A percentile compares a stretch with the other conserved stretches of the same genome.
Conservation (phyloP, 2,888 invertebrate species). For the Epistrophe eligans region DNA sequence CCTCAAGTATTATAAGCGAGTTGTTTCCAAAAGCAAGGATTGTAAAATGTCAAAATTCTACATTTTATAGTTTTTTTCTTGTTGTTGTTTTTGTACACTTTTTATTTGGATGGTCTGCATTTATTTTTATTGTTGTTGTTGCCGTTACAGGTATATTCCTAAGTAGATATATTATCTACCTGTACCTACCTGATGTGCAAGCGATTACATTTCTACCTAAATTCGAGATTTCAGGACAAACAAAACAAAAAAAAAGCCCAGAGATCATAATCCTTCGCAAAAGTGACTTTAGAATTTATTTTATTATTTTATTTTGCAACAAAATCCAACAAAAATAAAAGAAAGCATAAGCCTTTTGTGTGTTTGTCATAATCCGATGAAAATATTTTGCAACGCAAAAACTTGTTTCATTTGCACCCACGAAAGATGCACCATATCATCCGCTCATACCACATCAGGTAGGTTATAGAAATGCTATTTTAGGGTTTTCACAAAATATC, state of each 20-base stretch:
- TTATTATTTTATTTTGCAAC: constrained; percentile 75
- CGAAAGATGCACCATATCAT: background rate
- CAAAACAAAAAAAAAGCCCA: constrained; percentile 16
- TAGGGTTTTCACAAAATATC: constrained; percentile 2
- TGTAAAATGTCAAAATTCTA: constrained; percentile 71
- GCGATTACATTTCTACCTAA: constrained; percentile 59
- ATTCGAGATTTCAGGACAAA: constrained; percentile 32
- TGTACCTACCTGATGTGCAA: constrained; percentile 31
- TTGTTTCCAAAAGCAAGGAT: constrained; percentile 43
- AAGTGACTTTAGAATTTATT: constrained; percentile 70
- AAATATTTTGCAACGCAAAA: constrained; percentile 70
- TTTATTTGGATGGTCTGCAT: constrained; percentile 13
- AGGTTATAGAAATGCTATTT: background rate
- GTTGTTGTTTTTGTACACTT: background rate
- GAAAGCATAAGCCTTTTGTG: constrained; percentile 54
- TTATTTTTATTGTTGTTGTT: constrained; percentile 15
- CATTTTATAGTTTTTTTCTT: constrained; percentile 54
- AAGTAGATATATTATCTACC: background rate
- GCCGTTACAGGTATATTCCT: constrained; percentile 4
- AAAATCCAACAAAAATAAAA: constrained; percentile 64
- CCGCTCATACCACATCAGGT: no score
- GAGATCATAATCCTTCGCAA: constrained; percentile 63
- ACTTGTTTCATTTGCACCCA: constrained; percentile 55
- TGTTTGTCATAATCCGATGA: constrained; percentile 70
- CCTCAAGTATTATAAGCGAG: constrained; percentile 16